These are phyloP conservation scores for Delphinapterus leucas DNA, from an alignment of 2,113 vertebrate genomes.

Conservation along the genomic window DNA sequence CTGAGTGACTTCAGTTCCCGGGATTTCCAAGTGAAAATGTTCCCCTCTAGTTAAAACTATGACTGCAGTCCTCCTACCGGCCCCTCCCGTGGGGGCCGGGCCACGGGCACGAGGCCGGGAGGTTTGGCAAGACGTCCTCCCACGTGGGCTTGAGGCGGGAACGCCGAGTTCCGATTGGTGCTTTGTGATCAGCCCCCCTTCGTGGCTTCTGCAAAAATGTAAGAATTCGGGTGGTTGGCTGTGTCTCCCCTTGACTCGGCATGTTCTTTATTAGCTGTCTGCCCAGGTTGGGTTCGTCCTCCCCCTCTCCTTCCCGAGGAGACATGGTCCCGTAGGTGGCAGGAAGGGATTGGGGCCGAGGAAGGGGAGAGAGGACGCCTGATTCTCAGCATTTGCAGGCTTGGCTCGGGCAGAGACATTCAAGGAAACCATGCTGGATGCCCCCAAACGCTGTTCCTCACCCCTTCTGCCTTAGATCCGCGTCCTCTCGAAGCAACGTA, in stretches of 20 bases:
- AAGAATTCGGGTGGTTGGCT: background rate
- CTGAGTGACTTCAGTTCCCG: slow-evolving; percentile 65
- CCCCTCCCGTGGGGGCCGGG: background rate
- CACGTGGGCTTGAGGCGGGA: background rate
- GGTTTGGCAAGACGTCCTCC: background rate
- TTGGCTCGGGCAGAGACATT: background rate
- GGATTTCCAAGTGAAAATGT: slow-evolving; percentile 64
- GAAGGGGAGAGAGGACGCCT: background rate
- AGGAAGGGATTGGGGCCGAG: background rate
- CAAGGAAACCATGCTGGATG: background rate
- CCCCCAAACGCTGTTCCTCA: fast-evolving
- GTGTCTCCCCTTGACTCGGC: background rate
- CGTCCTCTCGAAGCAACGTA: no score
- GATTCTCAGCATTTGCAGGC: no score
- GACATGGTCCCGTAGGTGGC: background rate
- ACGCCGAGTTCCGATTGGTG: background rate
- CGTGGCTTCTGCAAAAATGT: background rate
- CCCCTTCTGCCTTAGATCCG: background rate
- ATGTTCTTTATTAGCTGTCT: background rate
- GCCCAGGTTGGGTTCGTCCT: background rate
- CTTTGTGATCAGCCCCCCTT: background rate
- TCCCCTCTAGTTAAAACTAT: slow-evolving; percentile 70
- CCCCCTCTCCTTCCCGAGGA: no score
- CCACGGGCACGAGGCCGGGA: background rate
- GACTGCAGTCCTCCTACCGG: slow-evolving; percentile 49